Evolutionary conservation across 2,888 invertebrate species (phyloP), one percentile per base, ranked within the genome.

Genomic region (Melolontha melolontha): DNA sequence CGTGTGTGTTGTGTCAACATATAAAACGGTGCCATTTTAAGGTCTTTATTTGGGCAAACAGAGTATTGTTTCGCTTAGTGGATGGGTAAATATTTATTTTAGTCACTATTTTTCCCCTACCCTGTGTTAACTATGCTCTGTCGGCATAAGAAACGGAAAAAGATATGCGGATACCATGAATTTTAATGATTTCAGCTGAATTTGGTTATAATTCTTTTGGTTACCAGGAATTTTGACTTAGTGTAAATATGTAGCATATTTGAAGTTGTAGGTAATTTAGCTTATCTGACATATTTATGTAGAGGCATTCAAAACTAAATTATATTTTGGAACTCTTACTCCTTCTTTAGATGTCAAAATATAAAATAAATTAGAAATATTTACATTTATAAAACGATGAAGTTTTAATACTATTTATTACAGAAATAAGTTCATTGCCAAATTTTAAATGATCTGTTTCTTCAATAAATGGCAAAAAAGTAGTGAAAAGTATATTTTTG

Each of bases 21-120:
- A 42, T 16, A 11, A 44, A 11, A 41, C 39, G 66, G 57, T 66
- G 66, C 66, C 57, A 66, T 66, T 66, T 66, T 50, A 47, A 55
- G 59, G 66, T 59, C 57, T 66, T 57, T 66, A 50, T 62, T 41
- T 50, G 14, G 57, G 57, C 66, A 66, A 66, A 66, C 66, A 66
- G 41, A 14, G 49, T 40, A 66, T 66, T 66, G 66, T 66, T 66
- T 66, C 66, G 55, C 57, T 29, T 50, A 57, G 59, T 57, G 57
- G 57, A 66, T 57, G 59, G 50, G 49, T 41, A 59, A 66, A 66
- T 66, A 66, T 66, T 66, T 57, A 50, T 50, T 40, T 54, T 41
- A 54, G 1, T 16, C 54, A 40, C 40, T 34, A n/a, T 40, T 54
- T 54, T 40, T 16, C 17, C 52, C 39, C 52, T 54, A 17, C 40